These are phyloP conservation scores for Camponotus pennsylvanicus DNA, from an alignment of 1,140 invertebrate species.

Conservation along the genomic window DNA sequence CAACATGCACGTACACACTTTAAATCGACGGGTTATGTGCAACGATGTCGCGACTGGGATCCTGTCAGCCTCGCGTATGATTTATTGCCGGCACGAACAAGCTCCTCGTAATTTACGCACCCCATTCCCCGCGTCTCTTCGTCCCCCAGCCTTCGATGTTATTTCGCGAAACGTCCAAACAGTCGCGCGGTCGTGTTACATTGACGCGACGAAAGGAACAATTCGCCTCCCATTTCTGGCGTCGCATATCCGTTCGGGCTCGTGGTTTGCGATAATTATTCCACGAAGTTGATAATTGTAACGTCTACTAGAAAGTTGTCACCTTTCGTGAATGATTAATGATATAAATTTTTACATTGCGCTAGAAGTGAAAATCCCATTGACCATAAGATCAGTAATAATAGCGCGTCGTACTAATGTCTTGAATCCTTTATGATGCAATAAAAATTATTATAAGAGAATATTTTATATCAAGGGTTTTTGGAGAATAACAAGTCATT, in stretches of 20 bases:
- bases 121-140: conserved; percentile 35
- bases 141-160: conserved; percentile 49
- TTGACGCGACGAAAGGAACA: conserved; percentile 63
- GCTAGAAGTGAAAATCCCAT: conserved; percentile 4
- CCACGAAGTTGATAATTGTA: conserved; percentile 49
- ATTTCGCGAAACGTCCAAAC: conserved; percentile 70
- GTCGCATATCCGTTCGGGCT: conserved; percentile 41
- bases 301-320: conserved; percentile 37
- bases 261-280: conserved; percentile 54
- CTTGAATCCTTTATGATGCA: not conserved
- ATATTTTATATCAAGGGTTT: not conserved
- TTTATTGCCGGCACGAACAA: conserved; percentile 69
- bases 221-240: conserved; percentile 52
- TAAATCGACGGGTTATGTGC: conserved; percentile 70
- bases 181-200: conserved; percentile 52
- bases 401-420: not conserved
- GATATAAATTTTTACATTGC: conserved; percentile 32
- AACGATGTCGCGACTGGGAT: conserved; percentile 67
- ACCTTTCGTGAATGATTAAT: conserved; percentile 30
- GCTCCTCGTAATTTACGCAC: conserved; percentile 73
- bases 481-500: not conserved
- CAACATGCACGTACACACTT: conserved; percentile 65
- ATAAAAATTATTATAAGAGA: not conserved
- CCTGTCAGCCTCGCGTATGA: conserved; percentile 67
- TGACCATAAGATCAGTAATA: conserved; percentile 6